phyloP scores from a whole-genome alignment of 53 echinoderm and acorn worm genomes.

The Zoroaster sp. region DNA sequence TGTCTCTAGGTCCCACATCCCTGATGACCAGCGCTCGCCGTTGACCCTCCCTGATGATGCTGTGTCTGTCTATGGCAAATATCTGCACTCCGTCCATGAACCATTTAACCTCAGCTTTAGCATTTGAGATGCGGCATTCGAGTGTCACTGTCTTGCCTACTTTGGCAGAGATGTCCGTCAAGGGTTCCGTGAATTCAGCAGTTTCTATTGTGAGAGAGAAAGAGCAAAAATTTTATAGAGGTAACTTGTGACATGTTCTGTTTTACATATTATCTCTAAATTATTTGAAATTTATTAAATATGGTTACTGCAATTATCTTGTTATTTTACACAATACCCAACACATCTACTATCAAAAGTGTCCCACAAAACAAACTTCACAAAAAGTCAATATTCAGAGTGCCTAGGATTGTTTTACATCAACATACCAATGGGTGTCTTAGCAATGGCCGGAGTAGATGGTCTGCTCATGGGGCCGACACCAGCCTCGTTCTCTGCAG shows the following conservation, averaged over 20 bases:
- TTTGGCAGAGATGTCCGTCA: slow-evolving; percentile 87
- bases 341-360: too few relatives aligned
- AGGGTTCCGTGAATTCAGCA: slow-evolving; percentile 88
- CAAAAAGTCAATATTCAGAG: too few relatives aligned
- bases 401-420: too few relatives aligned
- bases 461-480: slow-evolving; percentile 77
- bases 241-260: too few relatives aligned
- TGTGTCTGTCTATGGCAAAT: slow-evolving; percentile 81
- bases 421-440: slow-evolving; percentile 88
- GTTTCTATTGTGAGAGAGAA: slow-evolving; percentile 62
- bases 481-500: slow-evolving; percentile 96
- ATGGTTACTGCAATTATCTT: too few relatives aligned
- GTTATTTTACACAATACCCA: too few relatives aligned
- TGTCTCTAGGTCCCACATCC: slow-evolving; percentile 81
- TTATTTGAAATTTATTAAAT: too few relatives aligned
- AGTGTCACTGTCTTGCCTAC: slow-evolving; percentile 86
- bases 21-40: slow-evolving; percentile 67
- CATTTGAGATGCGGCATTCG: slow-evolving; percentile 95
- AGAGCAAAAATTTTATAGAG: not conserved
- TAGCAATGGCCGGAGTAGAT: slow-evolving; percentile 73
- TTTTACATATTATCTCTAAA: too few relatives aligned
- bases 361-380: not conserved
- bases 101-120: slow-evolving; percentile 94
- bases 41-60: slow-evolving; percentile 83
- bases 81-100: slow-evolving; percentile 81